Evolutionary conservation across 2,797 vertebrate genomes (phyloP).

Genomic region (Lacerta viridis): DNA sequence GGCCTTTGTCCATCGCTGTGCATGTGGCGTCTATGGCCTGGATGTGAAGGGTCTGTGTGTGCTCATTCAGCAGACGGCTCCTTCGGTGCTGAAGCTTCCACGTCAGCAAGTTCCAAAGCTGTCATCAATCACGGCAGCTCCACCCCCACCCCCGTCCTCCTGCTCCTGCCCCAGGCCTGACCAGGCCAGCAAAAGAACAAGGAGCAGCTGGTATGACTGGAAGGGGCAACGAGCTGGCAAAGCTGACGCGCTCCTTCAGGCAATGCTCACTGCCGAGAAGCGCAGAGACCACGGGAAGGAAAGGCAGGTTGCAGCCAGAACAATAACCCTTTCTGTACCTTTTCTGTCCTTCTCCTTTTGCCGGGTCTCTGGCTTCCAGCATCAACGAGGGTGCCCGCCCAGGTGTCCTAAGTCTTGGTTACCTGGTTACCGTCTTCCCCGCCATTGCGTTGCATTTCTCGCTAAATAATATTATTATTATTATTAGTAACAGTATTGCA

Average conservation of each 20-base stretch:
- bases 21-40: neutral
- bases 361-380: neutral
- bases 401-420: too few species aligned
- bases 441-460: too few species aligned
- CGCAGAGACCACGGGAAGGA: neutral
- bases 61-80: neutral
- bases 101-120: conserved; percentile 13
- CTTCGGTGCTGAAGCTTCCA: neutral
- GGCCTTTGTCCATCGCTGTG: neutral
- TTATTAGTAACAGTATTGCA: too few species aligned
- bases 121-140: conserved; percentile 17
- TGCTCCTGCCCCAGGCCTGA: conserved; percentile 12
- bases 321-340: neutral
- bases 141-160: neutral
- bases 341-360: neutral
- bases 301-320: neutral
- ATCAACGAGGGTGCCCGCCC: too few species aligned
- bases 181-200: conserved; percentile 35
- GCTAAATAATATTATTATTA: too few species aligned
- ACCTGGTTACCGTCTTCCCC: too few species aligned
- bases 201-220: conserved; percentile 31
- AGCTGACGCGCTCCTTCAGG: neutral
- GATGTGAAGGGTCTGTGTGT: neutral
- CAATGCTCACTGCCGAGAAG: neutral
- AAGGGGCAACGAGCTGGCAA: neutral